phyloP scores from a whole-genome alignment of 2,113 vertebrate species.

The Nothobranchius kuhntae region DNA sequence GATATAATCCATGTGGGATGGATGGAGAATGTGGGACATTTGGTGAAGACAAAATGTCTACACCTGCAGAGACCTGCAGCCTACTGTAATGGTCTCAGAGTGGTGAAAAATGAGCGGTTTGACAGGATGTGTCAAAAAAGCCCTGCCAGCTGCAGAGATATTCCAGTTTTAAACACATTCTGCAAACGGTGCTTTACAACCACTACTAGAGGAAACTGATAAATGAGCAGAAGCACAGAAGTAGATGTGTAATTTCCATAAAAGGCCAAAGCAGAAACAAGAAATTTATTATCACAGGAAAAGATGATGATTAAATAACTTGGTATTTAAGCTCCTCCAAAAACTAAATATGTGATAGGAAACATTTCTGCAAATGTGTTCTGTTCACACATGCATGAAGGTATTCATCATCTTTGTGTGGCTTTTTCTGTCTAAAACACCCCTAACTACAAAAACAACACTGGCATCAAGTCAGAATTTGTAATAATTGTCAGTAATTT shows the following conservation, averaged over 20 bases:
- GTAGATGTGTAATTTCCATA: conserved; percentile 41
- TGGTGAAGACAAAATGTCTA: conserved; percentile 54
- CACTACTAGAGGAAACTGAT: conserved; percentile 21
- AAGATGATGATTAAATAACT: conserved; percentile 34
- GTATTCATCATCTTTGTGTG: neutral
- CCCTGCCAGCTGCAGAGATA: conserved; percentile 46
- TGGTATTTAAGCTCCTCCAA: conserved; percentile 19
- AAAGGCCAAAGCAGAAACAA: conserved; percentile 57
- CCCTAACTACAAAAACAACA: conserved; percentile 15
- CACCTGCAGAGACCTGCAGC: conserved; percentile 61
- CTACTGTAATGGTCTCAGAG: conserved; percentile 46
- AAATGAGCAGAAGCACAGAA: conserved; percentile 44
- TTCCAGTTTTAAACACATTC: conserved; percentile 55
- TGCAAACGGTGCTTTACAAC: conserved; percentile 43
- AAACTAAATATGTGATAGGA: conserved; percentile 22
- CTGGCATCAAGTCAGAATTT: conserved; percentile 19
- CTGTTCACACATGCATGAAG: conserved; percentile 1
- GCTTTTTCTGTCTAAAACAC: conserved; percentile 7
- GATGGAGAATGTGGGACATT: conserved; percentile 49
- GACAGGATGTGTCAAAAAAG: conserved; percentile 65
- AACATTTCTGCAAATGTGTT: conserved; percentile 18
- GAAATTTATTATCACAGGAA: conserved; percentile 31
- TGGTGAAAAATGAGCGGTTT: conserved; percentile 58
- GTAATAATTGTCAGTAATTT: conserved; percentile 45
- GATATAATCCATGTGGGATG: conserved; percentile 31